These are phyloP conservation scores for Lithophane ornitopus DNA, from an alignment of 2,888 invertebrate genomes.

Conservation along the genomic window DNA sequence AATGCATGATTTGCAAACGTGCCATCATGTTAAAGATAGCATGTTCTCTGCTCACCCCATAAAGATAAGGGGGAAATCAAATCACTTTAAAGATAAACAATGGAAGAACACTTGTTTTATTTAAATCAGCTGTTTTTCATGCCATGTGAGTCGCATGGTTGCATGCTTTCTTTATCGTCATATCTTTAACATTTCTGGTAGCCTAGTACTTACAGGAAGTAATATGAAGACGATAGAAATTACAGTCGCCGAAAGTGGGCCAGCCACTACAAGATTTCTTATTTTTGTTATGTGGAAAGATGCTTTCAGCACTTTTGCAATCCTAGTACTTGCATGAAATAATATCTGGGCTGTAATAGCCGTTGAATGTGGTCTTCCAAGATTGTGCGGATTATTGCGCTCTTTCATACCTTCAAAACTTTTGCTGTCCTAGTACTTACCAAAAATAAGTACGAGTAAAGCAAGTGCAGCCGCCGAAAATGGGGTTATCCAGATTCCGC, in stretches of 20 bases:
- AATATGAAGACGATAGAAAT: neutral
- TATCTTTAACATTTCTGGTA: slow-evolving; percentile 27
- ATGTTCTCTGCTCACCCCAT: slow-evolving; percentile 12
- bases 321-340: slow-evolving; percentile 3
- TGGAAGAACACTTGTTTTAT: slow-evolving; percentile 19
- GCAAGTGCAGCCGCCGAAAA: neutral
- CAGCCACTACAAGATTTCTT: neutral
- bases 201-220: slow-evolving; percentile 24
- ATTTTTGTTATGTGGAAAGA: neutral
- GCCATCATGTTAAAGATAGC: slow-evolving; percentile 27
- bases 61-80: slow-evolving; percentile 41
- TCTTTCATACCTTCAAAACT: neutral
- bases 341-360: neutral
- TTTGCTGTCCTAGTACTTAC: slow-evolving; percentile 4
- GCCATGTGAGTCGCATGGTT: slow-evolving; percentile 4
- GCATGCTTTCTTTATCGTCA: neutral
- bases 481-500: neutral
- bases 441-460: neutral
- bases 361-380: neutral
- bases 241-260: neutral
- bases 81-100: slow-evolving; percentile 31
- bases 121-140: slow-evolving; percentile 41
- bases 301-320: neutral
- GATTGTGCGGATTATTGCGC: neutral
- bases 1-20: slow-evolving; percentile 42